Percentiles rank a stretch among this genome's conserved stretches.
phyloP scores from a whole-genome alignment of 2,113 vertebrate genomes.

The Ciconia maguari region DNA sequence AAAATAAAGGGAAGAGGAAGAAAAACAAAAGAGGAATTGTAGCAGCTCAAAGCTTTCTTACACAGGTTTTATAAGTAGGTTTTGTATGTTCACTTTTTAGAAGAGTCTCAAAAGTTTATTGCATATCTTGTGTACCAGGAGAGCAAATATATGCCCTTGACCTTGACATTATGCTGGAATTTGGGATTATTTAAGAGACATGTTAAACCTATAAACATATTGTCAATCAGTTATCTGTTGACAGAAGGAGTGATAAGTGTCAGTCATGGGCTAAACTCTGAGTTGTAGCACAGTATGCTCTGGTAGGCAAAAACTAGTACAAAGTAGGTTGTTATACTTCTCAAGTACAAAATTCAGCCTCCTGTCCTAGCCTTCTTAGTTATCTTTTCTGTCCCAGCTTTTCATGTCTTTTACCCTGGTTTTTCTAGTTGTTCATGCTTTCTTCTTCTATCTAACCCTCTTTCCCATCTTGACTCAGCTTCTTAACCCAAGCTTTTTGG shows the following conservation, averaged over 20 bases:
- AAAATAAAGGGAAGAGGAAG: not conserved
- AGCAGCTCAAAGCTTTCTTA: not conserved
- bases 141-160: not conserved
- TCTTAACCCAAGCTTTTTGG: not conserved
- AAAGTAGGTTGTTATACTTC: not conserved
- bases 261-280: not conserved
- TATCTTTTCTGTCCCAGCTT: not conserved
- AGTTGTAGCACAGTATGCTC: not conserved
- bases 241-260: not conserved
- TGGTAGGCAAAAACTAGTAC: not conserved
- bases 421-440: not conserved
- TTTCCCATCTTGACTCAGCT: not conserved
- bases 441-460: not conserved
- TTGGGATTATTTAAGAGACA: not conserved
- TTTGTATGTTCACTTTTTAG: not conserved
- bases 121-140: not conserved
- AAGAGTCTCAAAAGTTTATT: not conserved
- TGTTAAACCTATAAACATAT: not conserved
- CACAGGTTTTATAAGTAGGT: not conserved
- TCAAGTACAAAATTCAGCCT: not conserved
- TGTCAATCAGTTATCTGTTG: not conserved
- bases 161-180: not conserved
- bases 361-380: not conserved
- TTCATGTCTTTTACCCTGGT: not conserved
- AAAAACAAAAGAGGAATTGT: not conserved